Base-by-base conservation (phyloP, 2,797 vertebrate genomes). In the Thaleichthys pacificus region DNA sequence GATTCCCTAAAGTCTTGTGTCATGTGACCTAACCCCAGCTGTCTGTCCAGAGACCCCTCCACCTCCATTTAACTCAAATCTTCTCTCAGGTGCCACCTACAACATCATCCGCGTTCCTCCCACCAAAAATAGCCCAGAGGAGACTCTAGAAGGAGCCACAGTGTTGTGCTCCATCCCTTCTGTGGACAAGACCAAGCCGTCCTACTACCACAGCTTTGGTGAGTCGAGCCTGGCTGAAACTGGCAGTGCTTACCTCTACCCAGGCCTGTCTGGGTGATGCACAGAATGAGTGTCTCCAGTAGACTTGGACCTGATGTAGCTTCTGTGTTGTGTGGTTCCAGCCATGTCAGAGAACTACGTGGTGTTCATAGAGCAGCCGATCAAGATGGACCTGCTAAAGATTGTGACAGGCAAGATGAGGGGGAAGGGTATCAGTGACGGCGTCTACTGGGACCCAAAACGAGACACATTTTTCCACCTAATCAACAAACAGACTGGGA, bases 141-240 rank as follows among this genome's bases (percentile, higher is more conserved):
- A 96, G 11, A 92, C 87, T 0, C 80, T 97, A 80, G 92, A 96
- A 74, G 95, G 96, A 71, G 92, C 93, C 1, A 86, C 84, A 22
- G 91, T 98, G 68, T 75, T 98, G 76, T 97, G 96, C 82, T 93
- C 94, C 6, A 95, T 98, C 78, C 82, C 89, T 42, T 90, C 95
- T 42, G 5, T 15, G 62, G 89, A 96, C 61, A 93, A 80, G 74
- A 84, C 85, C 79, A 96, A 89, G 69, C 95, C 95, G 1, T 96
- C 96, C 61, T 98, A 98, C 85, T 98, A 96, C 76, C 96, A 98
- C 90, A 98, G 96, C 90, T 97, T 98, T 73, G 96, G 97, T 97
- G 71, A 95, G 94, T n/a, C 54, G 54, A 65, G 22, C 1, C 21
- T 22, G 21, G 58, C 22, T 61, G 6, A 24, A 24, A 11, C 38